phyloP scores from a whole-genome alignment of 1,140 invertebrate species.

The Drosophila nigromelanica region DNA sequence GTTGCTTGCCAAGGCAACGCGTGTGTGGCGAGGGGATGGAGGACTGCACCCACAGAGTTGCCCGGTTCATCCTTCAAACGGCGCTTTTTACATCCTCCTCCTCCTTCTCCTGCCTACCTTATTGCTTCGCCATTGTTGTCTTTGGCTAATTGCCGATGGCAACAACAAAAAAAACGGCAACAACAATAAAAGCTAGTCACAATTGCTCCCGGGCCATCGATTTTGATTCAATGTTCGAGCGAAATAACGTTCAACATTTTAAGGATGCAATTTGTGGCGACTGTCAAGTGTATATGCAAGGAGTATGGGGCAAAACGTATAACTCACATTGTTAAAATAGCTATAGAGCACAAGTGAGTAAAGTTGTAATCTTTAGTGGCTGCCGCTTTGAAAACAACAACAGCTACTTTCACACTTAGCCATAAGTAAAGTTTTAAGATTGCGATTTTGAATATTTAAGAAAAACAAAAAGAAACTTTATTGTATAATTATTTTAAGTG shows the following conservation, averaged over 20 bases:
- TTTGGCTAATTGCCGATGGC: slow-evolving; percentile 52
- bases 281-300: slow-evolving; percentile 19
- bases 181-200: slow-evolving; percentile 14
- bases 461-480: too few relatives aligned
- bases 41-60: slow-evolving; percentile 3
- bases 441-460: too few relatives aligned
- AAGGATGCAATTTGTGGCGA: slow-evolving; percentile 40
- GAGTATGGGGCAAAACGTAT: background rate
- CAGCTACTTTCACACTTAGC: too few relatives aligned
- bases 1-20: background rate
- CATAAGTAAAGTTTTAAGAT: too few relatives aligned
- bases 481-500: too few relatives aligned
- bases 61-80: background rate
- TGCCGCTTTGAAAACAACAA: too few relatives aligned
- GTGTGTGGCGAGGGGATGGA: background rate
- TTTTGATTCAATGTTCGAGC: slow-evolving; percentile 43
- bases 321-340: too few relatives aligned
- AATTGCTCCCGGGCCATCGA: slow-evolving; percentile 48
- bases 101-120: background rate
- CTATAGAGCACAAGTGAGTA: too few relatives aligned
- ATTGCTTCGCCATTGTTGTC: slow-evolving; percentile 47
- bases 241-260: slow-evolving; percentile 41
- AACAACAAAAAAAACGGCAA: slow-evolving; percentile 8
- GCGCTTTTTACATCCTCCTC: slow-evolving; percentile 4
- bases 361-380: too few relatives aligned